These are phyloP conservation scores for Lophochroa leadbeateri DNA, from an alignment of 2,113 vertebrate species.

Conservation along the genomic window DNA sequence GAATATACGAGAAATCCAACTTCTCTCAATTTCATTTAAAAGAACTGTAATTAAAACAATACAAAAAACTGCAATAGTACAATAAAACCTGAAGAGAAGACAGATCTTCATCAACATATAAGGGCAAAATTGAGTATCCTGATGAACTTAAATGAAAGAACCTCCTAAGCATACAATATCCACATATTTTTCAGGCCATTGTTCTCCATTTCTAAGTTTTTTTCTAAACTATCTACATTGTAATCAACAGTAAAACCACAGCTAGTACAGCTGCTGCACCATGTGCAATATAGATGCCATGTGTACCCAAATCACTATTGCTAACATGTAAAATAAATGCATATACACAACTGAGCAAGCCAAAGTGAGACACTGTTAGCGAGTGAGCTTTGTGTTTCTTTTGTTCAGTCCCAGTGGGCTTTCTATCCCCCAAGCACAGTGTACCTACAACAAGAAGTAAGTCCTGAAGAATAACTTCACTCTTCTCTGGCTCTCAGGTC, in stretches of 20 bases:
- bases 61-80: neutral
- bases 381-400: neutral
- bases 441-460: neutral
- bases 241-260: neutral
- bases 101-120: neutral
- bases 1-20: neutral
- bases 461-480: neutral
- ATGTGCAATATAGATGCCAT: neutral
- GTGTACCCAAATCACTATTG: accelerated
- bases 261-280: neutral
- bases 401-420: neutral
- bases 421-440: neutral
- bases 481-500: accelerated
- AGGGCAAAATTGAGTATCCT: neutral
- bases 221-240: neutral
- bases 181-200: neutral
- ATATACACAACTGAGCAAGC: accelerated
- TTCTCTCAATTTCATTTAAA: neutral
- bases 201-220: neutral
- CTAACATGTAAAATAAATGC: neutral
- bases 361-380: neutral
- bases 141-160: neutral
- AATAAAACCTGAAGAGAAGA: neutral
- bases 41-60: neutral
- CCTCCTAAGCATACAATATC: neutral